Evolutionary conservation across 2,113 vertebrate species (phyloP).

Genomic region (Fulmarus glacialis): DNA sequence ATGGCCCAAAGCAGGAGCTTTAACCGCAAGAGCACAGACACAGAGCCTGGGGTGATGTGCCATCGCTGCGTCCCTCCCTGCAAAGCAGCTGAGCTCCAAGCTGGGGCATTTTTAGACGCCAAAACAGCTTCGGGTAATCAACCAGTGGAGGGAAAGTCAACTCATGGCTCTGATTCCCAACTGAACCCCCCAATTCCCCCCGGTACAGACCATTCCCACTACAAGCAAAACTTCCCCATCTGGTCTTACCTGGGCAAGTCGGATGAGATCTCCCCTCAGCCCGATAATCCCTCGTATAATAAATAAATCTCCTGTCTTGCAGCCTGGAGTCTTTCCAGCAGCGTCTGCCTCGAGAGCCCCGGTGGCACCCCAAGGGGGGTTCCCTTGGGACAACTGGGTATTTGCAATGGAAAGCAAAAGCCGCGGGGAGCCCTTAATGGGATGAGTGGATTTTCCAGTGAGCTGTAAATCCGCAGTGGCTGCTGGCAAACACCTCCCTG

Average conservation of each 20-base stretch:
- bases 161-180: neutral
- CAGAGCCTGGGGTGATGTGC: neutral
- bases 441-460: slow-evolving; percentile 60
- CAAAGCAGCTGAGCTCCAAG: neutral
- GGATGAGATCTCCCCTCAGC: neutral
- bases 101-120: fast-evolving
- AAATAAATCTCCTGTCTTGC: fast-evolving
- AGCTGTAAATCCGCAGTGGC: slow-evolving; percentile 16
- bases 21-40: neutral
- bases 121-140: neutral
- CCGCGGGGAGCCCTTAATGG: slow-evolving; percentile 27
- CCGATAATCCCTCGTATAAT: neutral
- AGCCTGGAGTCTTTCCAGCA: neutral
- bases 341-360: fast-evolving
- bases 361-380: neutral
- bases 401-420: slow-evolving; percentile 50
- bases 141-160: fast-evolving
- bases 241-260: neutral
- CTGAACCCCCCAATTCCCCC: fast-evolving
- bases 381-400: neutral
- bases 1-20: neutral
- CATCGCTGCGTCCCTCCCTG: too few relatives aligned
- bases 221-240: neutral
- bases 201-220: neutral
- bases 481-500: neutral